Conservation (phyloP, 2,797 vertebrate genomes). For the Siniperca scherzeri region DNA sequence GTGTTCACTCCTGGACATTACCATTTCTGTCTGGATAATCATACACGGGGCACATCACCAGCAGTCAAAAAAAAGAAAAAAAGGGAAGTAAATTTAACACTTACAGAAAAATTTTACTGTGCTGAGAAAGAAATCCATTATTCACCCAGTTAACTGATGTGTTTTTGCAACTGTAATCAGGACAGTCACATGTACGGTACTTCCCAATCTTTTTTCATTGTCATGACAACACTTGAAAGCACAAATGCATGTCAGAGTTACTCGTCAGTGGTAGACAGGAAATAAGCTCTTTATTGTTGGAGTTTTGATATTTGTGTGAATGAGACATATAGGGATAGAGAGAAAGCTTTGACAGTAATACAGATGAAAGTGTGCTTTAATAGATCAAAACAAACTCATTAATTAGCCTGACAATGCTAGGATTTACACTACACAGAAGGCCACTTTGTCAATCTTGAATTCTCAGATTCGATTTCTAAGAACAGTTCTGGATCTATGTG, state of each 20-base stretch:
- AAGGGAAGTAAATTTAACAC: conserved; percentile 16
- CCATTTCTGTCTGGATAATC: conserved; percentile 40
- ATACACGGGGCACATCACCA: background rate
- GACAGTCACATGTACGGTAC: conserved; percentile 43
- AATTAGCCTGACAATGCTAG: background rate
- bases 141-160: conserved; percentile 7
- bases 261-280: conserved; percentile 21
- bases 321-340: background rate
- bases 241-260: conserved; percentile 20
- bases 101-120: conserved; percentile 5
- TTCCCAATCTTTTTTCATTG: conserved; percentile 46
- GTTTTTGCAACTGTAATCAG: conserved; percentile 26
- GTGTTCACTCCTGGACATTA: background rate
- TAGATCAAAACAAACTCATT: conserved; percentile 2
- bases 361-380: background rate
- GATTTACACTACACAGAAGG: background rate
- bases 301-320: conserved; percentile 22
- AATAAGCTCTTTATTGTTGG: conserved; percentile 12
- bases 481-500: background rate
- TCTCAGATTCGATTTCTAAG: no score
- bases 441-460: no score
- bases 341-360: background rate
- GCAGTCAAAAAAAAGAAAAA: background rate
- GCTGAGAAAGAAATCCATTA: conserved; percentile 18
- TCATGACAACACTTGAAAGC: conserved; percentile 51